These are phyloP conservation scores for Hippocampus comes DNA, from an alignment of 2,113 vertebrate species.

Conservation along the genomic window DNA sequence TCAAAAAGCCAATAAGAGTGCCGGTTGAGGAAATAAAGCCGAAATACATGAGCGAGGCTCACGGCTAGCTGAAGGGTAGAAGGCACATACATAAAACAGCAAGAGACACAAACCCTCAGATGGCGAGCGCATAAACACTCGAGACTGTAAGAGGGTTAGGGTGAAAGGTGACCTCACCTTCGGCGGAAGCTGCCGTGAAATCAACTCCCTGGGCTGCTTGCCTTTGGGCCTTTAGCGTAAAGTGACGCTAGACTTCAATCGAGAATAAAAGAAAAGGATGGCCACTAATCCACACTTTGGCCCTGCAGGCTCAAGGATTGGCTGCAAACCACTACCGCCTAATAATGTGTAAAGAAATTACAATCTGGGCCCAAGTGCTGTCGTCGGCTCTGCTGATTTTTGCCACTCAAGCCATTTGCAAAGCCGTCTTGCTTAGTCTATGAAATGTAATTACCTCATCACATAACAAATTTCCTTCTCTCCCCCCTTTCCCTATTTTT, in stretches of 20 bases:
- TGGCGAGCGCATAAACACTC: conserved; percentile 6
- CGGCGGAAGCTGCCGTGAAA: conserved; percentile 61
- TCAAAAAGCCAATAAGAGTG: conserved; percentile 1
- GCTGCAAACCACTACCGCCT: conserved; percentile 45
- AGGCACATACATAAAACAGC: conserved; percentile 5
- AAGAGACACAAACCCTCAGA: not conserved
- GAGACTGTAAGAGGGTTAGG: conserved; percentile 9
- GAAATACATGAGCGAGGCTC: conserved; percentile 1
- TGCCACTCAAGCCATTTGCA: conserved; percentile 19
- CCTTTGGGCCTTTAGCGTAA: conserved; percentile 44
- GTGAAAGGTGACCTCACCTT: conserved; percentile 47
- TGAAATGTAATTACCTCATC: conserved; percentile 1
- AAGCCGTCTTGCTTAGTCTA: not conserved
- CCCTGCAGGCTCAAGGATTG: conserved; percentile 43
- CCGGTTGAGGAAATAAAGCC: not conserved
- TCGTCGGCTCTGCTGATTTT: conserved; percentile 17
- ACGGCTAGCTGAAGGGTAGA: conserved; percentile 17
- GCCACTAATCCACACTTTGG: conserved; percentile 56
- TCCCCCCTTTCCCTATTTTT: not conserved
- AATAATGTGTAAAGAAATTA: conserved; percentile 31
- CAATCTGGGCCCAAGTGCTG: conserved; percentile 17
- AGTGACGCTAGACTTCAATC: conserved; percentile 32
- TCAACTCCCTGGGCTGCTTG: conserved; percentile 41
- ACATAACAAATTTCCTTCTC: not conserved
- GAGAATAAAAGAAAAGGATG: conserved; percentile 37